These are phyloP conservation scores for Karalla daura DNA, from an alignment of 2,797 vertebrate species.

Conservation along the genomic window DNA sequence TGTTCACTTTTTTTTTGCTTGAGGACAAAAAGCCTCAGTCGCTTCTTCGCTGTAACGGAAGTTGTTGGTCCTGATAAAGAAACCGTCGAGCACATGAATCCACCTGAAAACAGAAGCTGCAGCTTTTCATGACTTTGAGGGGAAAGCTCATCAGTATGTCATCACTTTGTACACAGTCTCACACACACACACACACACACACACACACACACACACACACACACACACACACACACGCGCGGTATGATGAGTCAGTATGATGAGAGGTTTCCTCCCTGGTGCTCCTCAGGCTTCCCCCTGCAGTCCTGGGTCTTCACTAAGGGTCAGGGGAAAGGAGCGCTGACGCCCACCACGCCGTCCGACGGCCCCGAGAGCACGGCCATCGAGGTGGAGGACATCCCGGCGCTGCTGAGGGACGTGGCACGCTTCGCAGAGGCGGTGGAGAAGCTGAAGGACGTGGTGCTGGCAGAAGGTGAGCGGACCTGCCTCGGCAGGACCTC, in stretches of 20 bases:
- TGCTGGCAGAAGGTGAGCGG: conserved; percentile 88
- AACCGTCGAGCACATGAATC: background rate
- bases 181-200: no score
- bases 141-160: no score
- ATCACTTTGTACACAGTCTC: no score
- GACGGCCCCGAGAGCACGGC: conserved; percentile 78
- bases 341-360: conserved; percentile 77
- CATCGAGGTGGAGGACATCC: conserved; percentile 92
- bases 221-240: no score
- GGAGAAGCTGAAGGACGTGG: conserved; percentile 94
- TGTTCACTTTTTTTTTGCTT: no score
- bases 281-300: conserved; percentile 86
- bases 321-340: conserved; percentile 82
- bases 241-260: no score
- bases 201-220: no score
- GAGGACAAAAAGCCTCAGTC: no score
- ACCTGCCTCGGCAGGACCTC: no score
- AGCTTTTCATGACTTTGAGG: no score
- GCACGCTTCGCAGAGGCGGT: conserved; percentile 92
- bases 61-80: background rate
- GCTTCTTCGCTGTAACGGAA: no score
- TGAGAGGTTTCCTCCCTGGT: no score
- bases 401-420: conserved; percentile 89
- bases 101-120: background rate
- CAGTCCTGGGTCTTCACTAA: conserved; percentile 86